Evolutionary conservation across 1,140 invertebrate genomes (phyloP).

Genomic region (Augochlora pura): DNA sequence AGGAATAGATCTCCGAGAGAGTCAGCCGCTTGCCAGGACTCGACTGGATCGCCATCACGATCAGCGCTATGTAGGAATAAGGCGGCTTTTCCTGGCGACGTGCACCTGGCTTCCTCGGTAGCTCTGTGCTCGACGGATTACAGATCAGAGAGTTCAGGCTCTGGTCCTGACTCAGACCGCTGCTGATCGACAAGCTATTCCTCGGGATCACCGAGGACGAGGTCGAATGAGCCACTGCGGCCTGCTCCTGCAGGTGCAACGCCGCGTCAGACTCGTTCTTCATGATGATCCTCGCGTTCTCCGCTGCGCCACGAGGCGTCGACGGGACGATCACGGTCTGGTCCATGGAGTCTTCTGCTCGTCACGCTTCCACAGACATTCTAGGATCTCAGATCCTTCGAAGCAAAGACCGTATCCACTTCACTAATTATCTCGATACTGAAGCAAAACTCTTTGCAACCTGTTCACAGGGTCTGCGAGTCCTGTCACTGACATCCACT

Average conservation of each 20-base stretch:
- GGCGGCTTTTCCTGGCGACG: conserved; percentile 96
- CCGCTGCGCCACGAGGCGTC: conserved; percentile 17
- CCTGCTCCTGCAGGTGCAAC: conserved; percentile 55
- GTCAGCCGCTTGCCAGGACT: conserved; percentile 92
- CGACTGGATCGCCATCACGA: conserved; percentile 98
- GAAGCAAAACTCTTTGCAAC: too few species aligned
- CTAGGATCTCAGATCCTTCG: neutral
- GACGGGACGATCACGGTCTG: conserved; percentile 59
- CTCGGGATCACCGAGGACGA: conserved; percentile 31
- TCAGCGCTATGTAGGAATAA: conserved; percentile 97
- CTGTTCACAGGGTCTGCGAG: too few species aligned
- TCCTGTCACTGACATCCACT: neutral
- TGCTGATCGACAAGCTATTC: conserved; percentile 22
- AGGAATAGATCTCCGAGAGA: conserved; percentile 94
- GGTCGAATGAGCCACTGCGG: conserved; percentile 30
- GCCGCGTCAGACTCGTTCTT: conserved; percentile 67
- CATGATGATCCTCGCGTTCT: conserved; percentile 54
- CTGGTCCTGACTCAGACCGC: conserved; percentile 45
- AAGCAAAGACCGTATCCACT: neutral
- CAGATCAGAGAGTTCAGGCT: conserved; percentile 60
- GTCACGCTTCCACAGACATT: conserved; percentile 40
- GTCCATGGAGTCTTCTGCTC: conserved; percentile 36
- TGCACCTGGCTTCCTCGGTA: conserved; percentile 80
- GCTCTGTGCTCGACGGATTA: conserved; percentile 43
- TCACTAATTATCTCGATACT: neutral